Evolutionary conservation across 2,888 invertebrate genomes (phyloP).

Genomic region (Chrysolina haemoptera): DNA sequence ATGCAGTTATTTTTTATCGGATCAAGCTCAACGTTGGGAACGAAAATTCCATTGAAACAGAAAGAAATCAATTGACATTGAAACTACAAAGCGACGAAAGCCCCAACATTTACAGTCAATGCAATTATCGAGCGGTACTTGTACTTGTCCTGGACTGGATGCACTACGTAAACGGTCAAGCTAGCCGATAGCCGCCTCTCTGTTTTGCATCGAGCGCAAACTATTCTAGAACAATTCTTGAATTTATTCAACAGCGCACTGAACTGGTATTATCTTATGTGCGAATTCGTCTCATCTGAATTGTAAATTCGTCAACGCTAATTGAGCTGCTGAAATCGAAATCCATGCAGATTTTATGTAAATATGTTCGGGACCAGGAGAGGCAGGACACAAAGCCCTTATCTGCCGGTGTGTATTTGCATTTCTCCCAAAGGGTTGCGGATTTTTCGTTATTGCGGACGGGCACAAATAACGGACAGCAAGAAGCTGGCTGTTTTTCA

Average conservation of each 20-base stretch:
- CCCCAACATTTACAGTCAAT: too few species aligned
- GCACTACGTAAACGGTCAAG: too few species aligned
- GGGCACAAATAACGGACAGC: conserved; percentile 1
- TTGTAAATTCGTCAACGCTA: conserved; percentile 46
- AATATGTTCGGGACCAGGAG: conserved; percentile 38
- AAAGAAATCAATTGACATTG: too few species aligned
- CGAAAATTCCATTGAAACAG: too few species aligned
- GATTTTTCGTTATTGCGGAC: conserved; percentile 39
- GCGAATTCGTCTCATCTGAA: conserved; percentile 41
- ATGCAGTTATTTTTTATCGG: too few species aligned
- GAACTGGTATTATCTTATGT: conserved; percentile 18
- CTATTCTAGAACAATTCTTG: not conserved
- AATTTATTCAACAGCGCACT: conserved; percentile 4
- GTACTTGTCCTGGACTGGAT: too few species aligned
- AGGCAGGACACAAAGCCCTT: conserved; percentile 43
- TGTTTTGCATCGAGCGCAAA: not conserved
- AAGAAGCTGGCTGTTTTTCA: not conserved
- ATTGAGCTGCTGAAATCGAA: conserved; percentile 45
- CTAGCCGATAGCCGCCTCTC: not conserved
- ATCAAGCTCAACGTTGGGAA: too few species aligned
- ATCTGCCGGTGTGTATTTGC: conserved; percentile 42
- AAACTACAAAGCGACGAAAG: too few species aligned
- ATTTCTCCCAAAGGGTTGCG: conserved; percentile 37
- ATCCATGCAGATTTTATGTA: conserved; percentile 47
- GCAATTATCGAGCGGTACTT: too few species aligned